Evolutionary conservation across 2,797 vertebrate genomes (phyloP).

Genomic region (Cryptoblepharus egeriae): DNA sequence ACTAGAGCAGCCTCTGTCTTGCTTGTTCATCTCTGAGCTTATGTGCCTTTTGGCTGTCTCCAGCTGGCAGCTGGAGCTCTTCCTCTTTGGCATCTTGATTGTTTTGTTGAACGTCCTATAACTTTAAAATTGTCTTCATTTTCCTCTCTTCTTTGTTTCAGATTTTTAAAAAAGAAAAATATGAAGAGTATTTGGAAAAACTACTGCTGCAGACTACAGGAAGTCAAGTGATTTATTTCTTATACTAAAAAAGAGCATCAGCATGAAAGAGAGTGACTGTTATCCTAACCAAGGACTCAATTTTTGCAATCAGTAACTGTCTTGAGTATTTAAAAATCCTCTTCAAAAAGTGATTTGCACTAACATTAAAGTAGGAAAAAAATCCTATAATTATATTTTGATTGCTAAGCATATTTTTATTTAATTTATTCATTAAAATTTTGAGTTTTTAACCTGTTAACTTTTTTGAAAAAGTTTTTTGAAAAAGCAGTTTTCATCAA

Average conservation of each 20-base stretch:
- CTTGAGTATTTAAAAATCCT: constrained; percentile 17
- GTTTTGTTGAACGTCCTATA: not conserved
- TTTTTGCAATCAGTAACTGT: constrained; percentile 40
- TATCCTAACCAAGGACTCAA: constrained; percentile 13
- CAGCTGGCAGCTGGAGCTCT: not conserved
- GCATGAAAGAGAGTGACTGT: constrained; percentile 44
- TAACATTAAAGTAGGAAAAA: constrained; percentile 32
- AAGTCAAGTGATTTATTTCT: constrained; percentile 34
- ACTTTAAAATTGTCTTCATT: constrained; percentile 7
- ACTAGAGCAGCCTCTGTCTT: too few species aligned
- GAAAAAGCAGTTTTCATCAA: constrained; percentile 17
- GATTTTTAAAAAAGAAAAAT: constrained; percentile 55
- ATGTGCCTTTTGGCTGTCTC: too few species aligned
- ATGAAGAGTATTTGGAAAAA: constrained; percentile 56
- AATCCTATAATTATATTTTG: constrained; percentile 43
- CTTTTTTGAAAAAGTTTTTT: not conserved
- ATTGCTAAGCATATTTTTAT: constrained; percentile 37
- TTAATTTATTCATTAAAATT: constrained; percentile 28
- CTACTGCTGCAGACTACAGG: constrained; percentile 36
- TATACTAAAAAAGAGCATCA: constrained; percentile 49
- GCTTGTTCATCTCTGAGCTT: too few species aligned
- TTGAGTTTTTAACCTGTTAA: not conserved
- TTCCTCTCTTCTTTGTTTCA: constrained; percentile 33
- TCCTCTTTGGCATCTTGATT: not conserved
- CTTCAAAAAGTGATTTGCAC: constrained; percentile 42